phyloP scores from a whole-genome alignment of 2,888 invertebrate genomes.

The Aphodius sticticus region DNA sequence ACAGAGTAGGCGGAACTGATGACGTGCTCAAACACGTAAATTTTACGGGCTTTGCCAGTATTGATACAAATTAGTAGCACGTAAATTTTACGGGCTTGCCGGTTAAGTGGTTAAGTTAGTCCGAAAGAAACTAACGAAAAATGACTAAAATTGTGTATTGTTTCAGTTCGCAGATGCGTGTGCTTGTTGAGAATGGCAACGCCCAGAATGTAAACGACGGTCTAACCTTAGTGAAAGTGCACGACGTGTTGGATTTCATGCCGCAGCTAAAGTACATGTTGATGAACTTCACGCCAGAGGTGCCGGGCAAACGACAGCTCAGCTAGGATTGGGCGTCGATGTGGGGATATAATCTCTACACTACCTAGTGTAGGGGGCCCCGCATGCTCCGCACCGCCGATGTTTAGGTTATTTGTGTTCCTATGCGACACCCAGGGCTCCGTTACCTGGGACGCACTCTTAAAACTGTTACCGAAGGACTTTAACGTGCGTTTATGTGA shows the following conservation, averaged over 20 bases:
- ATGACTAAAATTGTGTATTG: neutral
- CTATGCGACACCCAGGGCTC: conserved; percentile 9
- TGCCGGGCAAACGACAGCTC: conserved; percentile 63
- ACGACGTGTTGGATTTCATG: conserved; percentile 85
- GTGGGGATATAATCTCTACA: conserved; percentile 51
- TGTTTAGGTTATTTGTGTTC: conserved; percentile 24
- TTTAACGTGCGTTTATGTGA: neutral
- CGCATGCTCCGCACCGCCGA: conserved; percentile 7
- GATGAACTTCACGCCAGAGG: conserved; percentile 59
- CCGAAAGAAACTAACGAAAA: neutral
- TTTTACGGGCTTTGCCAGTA: too few relatives aligned
- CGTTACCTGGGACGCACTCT: neutral
- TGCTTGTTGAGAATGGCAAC: conserved; percentile 79
- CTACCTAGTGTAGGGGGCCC: conserved; percentile 27
- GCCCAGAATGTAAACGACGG: conserved; percentile 75
- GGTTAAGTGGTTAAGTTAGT: too few relatives aligned
- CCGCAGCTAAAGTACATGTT: conserved; percentile 89
- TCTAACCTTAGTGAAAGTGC: conserved; percentile 81
- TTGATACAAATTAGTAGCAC: too few relatives aligned
- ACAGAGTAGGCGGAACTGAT: too few relatives aligned
- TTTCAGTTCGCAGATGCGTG: conserved; percentile 69
- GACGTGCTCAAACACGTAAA: too few relatives aligned
- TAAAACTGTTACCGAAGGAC: neutral
- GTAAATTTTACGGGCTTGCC: too few relatives aligned
- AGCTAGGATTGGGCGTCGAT: conserved; percentile 66